These are phyloP conservation scores for Climacteris rufus DNA, from an alignment of 2,113 vertebrate genomes.

Conservation along the genomic window DNA sequence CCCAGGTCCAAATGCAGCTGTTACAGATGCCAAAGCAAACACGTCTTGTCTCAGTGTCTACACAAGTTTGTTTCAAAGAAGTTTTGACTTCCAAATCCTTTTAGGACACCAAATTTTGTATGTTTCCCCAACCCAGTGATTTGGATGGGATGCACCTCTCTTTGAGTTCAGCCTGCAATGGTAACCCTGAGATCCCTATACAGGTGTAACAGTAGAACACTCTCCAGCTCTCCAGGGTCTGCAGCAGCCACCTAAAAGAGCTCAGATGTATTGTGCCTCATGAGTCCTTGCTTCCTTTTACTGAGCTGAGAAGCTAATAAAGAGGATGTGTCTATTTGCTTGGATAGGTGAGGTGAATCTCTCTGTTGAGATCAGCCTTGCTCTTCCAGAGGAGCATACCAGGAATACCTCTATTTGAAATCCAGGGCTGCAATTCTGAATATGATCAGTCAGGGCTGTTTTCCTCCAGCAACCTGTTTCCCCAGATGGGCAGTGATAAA, in stretches of 20 bases:
- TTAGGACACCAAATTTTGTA: neutral
- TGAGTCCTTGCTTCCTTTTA: neutral
- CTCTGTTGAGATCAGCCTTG: neutral
- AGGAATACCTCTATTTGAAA: neutral
- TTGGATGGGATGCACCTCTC: neutral
- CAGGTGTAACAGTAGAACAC: neutral
- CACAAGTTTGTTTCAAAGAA: neutral
- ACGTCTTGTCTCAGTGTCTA: neutral
- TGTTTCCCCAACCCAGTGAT: neutral
- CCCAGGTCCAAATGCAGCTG: neutral
- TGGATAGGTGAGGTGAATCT: neutral
- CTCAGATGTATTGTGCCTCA: neutral
- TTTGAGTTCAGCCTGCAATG: neutral
- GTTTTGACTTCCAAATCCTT: neutral
- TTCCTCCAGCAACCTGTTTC: neutral
- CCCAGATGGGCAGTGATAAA: neutral
- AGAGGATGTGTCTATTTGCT: fast-evolving
- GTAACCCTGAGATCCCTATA: neutral
- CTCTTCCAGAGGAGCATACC: fast-evolving
- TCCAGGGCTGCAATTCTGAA: neutral
- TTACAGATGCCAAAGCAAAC: neutral
- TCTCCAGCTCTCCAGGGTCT: neutral
- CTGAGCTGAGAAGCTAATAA: neutral
- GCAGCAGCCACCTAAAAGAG: neutral
- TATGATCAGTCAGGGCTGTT: neutral